Percentiles rank a stretch among this genome's conserved stretches.
Conservation (phyloP, 1,140 invertebrate species). For the Lucilia cuprina region DNA sequence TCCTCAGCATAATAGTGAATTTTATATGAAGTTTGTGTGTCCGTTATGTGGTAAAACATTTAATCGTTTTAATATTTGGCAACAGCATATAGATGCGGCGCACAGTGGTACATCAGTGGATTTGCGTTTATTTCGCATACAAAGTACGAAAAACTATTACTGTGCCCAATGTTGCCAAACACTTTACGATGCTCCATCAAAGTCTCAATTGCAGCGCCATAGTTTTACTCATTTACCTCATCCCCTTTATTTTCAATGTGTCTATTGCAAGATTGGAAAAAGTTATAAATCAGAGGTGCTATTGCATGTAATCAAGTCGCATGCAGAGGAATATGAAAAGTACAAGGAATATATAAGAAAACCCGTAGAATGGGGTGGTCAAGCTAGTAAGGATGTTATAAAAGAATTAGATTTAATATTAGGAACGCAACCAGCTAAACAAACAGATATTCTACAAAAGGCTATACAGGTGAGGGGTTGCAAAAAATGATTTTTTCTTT, state of each 20-base stretch:
- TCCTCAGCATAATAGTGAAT: slow-evolving; percentile 34
- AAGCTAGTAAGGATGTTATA: slow-evolving; percentile 41
- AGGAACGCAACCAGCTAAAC: neutral
- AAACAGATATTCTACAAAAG: slow-evolving; percentile 48
- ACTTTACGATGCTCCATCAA: neutral
- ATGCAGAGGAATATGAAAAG: slow-evolving; percentile 51
- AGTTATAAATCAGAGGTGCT: slow-evolving; percentile 37
- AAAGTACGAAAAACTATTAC: slow-evolving; percentile 34
- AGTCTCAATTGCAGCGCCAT: slow-evolving; percentile 30
- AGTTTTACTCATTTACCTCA: slow-evolving; percentile 34
- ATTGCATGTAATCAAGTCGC: slow-evolving; percentile 43
- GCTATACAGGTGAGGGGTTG: slow-evolving; percentile 38
- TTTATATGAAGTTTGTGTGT: slow-evolving; percentile 37
- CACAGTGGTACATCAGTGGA: slow-evolving; percentile 25
- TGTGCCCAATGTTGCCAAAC: slow-evolving; percentile 30
- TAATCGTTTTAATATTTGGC: slow-evolving; percentile 34
- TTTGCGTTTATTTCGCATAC: slow-evolving; percentile 35
- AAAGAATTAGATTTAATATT: slow-evolving; percentile 36
- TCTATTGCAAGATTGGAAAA: slow-evolving; percentile 28
- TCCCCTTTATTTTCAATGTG: slow-evolving; percentile 35
- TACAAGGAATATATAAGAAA: slow-evolving; percentile 47
- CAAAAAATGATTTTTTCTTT: neutral
- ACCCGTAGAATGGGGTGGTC: slow-evolving; percentile 41
- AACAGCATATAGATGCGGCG: slow-evolving; percentile 16
- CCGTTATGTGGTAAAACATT: slow-evolving; percentile 31